phyloP scores from a whole-genome alignment of 1,140 invertebrate genomes.

The Lordiphosa clarofinis region DNA sequence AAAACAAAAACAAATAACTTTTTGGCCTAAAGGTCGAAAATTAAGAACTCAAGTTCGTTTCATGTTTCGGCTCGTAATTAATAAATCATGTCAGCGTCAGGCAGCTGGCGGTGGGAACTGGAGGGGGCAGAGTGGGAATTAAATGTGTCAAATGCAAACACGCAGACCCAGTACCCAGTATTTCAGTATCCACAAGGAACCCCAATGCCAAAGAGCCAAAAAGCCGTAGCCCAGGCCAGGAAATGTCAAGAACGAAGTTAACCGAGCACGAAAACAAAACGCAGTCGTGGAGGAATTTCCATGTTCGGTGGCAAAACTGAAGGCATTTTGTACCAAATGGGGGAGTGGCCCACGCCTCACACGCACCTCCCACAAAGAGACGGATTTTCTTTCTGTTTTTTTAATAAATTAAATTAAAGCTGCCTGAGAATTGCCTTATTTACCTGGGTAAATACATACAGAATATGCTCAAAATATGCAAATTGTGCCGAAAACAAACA shows the following conservation, averaged over 20 bases:
- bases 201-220: constrained; percentile 18
- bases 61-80: constrained; percentile 67
- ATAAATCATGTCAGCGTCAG: constrained; percentile 76
- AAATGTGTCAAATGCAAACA: constrained; percentile 78
- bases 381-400: constrained; percentile 18
- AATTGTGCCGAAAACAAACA: constrained; percentile 15
- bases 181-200: constrained; percentile 6
- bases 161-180: constrained; percentile 38
- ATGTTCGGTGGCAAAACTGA: constrained; percentile 51
- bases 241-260: constrained; percentile 72
- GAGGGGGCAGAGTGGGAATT: constrained; percentile 22
- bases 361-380: constrained; percentile 49
- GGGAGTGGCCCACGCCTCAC: constrained; percentile 27
- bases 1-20: too few relatives aligned
- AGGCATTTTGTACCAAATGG: constrained; percentile 31
- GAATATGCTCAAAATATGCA: constrained; percentile 55
- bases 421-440: constrained; percentile 69
- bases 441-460: constrained; percentile 54
- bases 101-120: constrained; percentile 12
- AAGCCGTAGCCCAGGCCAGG: constrained; percentile 37
- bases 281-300: constrained; percentile 57
- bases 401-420: constrained; percentile 78
- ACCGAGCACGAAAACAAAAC: constrained; percentile 73
- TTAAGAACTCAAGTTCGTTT: constrained; percentile 77
- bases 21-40: constrained; percentile 60